phyloP scores from a whole-genome alignment of 2,888 invertebrate species.

The Dicyrtoma fusca region DNA sequence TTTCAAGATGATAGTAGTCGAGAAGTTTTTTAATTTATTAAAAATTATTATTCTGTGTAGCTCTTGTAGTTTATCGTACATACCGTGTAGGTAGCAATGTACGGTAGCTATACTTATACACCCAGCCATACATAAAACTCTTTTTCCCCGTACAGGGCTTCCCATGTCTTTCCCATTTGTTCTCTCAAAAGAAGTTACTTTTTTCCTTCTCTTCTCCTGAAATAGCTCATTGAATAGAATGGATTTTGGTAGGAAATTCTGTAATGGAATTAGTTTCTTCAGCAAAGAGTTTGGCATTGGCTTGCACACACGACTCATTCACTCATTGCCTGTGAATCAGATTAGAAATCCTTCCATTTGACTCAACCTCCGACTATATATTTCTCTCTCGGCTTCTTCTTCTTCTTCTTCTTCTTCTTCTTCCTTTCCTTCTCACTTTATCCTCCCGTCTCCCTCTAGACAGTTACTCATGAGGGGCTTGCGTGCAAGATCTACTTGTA shows the following conservation, averaged over 20 bases:
- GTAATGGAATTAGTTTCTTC: conserved; percentile 28
- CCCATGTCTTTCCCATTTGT: background rate
- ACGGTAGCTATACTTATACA: background rate
- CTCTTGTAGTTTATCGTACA: background rate
- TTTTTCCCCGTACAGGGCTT: background rate
- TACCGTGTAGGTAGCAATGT: too few species aligned
- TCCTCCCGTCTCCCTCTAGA: background rate
- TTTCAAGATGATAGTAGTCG: background rate
- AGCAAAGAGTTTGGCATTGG: background rate
- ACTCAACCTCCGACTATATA: background rate
- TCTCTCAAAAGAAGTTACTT: background rate
- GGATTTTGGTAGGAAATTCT: conserved; percentile 6
- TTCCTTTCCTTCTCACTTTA: background rate
- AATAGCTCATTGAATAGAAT: background rate
- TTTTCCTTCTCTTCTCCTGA: background rate
- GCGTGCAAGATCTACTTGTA: background rate
- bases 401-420: background rate
- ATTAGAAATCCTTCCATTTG: conserved; percentile 11
- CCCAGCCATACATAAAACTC: background rate
- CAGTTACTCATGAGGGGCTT: background rate
- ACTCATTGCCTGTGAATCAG: conserved; percentile 21
- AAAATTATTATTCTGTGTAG: conserved; percentile 10
- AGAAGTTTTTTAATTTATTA: background rate
- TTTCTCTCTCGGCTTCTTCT: too few species aligned
- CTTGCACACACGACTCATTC: conserved; percentile 1